phyloP scores from a whole-genome alignment of 2,797 vertebrate genomes.

The Falco cherrug region DNA sequence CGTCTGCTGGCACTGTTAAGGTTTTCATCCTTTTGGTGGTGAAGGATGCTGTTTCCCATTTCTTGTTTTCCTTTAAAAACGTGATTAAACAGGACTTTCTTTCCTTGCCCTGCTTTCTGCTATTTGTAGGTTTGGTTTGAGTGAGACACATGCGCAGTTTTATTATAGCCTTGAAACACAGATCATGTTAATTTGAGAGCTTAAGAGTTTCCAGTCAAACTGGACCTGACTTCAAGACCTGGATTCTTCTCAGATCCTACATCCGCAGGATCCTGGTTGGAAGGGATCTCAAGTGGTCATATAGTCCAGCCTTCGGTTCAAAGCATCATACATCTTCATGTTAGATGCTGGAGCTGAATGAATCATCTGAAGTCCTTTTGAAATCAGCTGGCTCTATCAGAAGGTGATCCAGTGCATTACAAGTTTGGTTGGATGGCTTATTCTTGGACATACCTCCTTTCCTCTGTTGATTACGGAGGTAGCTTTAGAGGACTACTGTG shows the following conservation, averaged over 20 bases:
- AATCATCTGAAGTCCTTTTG: neutral
- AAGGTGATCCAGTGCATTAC: neutral
- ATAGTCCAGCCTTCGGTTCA: neutral
- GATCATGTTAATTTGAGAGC: neutral
- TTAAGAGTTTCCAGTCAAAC: neutral
- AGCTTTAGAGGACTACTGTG: neutral
- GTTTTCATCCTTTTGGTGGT: neutral
- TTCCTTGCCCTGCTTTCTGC: neutral
- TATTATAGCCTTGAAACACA: neutral
- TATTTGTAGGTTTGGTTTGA: fast-evolving
- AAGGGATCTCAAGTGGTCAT: fast-evolving
- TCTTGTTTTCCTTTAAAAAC: neutral
- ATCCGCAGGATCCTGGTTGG: neutral
- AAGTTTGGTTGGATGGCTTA: neutral
- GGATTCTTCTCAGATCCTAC: neutral
- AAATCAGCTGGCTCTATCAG: neutral
- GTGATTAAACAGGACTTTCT: neutral
- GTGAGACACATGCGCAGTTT: neutral
- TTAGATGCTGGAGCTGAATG: neutral
- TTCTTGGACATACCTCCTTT: neutral
- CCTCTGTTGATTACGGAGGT: neutral
- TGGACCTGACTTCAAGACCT: neutral
- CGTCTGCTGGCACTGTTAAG: fast-evolving
- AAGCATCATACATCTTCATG: neutral
- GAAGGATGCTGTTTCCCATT: neutral